Evolutionary conservation across 64 coral and sea anemone genomes (phyloP).

Genomic region (Stylophora pistillata): DNA sequence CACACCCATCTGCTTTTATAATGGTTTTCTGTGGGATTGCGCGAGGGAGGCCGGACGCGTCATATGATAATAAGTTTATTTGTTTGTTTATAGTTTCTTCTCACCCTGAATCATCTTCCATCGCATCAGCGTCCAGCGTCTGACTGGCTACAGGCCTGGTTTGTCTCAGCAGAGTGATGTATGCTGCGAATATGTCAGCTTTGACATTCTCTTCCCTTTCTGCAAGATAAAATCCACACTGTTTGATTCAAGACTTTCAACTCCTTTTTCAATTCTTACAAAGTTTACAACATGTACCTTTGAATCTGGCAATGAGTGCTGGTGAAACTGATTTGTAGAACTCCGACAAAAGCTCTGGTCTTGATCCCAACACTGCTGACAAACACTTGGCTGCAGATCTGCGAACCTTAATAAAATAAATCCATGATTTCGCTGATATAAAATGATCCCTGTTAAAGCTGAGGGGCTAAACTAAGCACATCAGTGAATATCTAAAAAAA

Average conservation of each 20-base stretch:
- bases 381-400: constrained; percentile 95
- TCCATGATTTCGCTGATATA: no score
- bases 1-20: no score
- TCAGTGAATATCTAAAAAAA: no score
- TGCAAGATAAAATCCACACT: constrained; percentile 24
- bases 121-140: constrained; percentile 82
- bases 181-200: constrained; percentile 94
- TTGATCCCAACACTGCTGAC: constrained; percentile 88
- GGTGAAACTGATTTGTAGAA: constrained; percentile 95
- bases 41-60: no score
- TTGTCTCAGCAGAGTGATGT: constrained; percentile 91
- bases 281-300: constrained; percentile 67
- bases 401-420: constrained; percentile 69
- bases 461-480: no score
- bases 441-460: no score
- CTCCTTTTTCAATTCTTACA: no score
- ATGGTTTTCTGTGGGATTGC: no score
- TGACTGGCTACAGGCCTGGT: constrained; percentile 88
- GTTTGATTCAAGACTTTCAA: neutral
- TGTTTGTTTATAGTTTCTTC: neutral
- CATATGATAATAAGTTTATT: neutral
- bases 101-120: constrained; percentile 96
- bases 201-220: constrained; percentile 99
- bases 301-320: constrained; percentile 95
- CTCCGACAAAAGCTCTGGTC: constrained; percentile 90